Evolutionary conservation across 2,888 invertebrate species (phyloP), one percentile per base, ranked within the genome.

Genomic region (Eupithecia tripunctaria): DNA sequence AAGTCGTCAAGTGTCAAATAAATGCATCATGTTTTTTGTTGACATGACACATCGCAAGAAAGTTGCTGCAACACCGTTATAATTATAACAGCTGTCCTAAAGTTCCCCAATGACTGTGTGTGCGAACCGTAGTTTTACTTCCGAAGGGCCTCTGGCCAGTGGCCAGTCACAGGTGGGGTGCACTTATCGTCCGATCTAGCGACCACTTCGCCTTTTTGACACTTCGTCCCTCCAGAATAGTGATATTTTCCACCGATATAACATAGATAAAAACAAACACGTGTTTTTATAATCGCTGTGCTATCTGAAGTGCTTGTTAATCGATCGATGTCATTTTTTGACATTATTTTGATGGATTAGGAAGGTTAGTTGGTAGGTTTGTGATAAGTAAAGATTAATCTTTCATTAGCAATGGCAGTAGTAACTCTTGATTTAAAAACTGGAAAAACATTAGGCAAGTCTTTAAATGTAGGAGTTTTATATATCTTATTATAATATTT

Each of bases 151-250:
- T 76, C 66, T 64, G 76, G 78, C 72, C 79, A 75, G 67, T 64
- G 76, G 78, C 72, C 79, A 75, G 80, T 82, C 85, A 85, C 88
- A 87, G 88, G 89, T 89, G 87, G 89, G 91, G 90, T 84, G 81
- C 70, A 76, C 81, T 86, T 89, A 89, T 90, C 86, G 80, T 80
- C 79, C 88, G 85, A 93, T 92, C 93, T 87, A 81, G 82, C 89
- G 89, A 86, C 89, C 89, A 89, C 88, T 91, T 87, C 87, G 88
- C 86, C 85, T 90, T 90, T 90, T 90, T 90, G 91, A 91, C 91
- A 90, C 90, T 88, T 88, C 79, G 79, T 78, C 84, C 86, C 86
- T 79, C 76, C 79, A 76, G 79, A 79, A 81, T 80, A 83, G 80
- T 84, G 88, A 90, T 89, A 86, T 85, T 84, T 77, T 81, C 78